phyloP scores from a whole-genome alignment of 2,113 vertebrate genomes.

The Polyodon spathula region DNA sequence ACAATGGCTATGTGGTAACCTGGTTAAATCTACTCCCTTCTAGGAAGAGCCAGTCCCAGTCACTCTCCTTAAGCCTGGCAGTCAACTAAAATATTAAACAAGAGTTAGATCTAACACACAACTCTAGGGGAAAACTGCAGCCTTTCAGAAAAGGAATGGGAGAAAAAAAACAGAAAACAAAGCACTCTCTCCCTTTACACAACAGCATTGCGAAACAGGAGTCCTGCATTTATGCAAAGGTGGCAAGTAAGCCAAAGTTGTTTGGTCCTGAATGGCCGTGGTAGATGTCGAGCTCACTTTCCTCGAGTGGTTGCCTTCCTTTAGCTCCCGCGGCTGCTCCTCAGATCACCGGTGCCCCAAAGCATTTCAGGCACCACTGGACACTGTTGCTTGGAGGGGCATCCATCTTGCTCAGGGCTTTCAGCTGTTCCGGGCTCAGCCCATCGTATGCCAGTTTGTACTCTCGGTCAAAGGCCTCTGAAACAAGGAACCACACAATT shows the following conservation, averaged over 20 bases:
- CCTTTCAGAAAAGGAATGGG: too few relatives aligned
- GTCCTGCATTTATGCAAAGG: too few relatives aligned
- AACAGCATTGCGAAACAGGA: too few relatives aligned
- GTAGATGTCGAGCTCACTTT: background rate
- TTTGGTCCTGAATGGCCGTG: slow-evolving; percentile 29
- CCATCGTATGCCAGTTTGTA: slow-evolving; percentile 70
- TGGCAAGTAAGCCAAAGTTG: background rate
- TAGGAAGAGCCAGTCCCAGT: too few relatives aligned
- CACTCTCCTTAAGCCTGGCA: too few relatives aligned
- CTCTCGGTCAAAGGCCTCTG: slow-evolving; percentile 93
- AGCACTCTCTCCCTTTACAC: too few relatives aligned
- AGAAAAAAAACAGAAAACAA: too few relatives aligned
- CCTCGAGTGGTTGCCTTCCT: background rate
- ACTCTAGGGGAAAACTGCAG: too few relatives aligned
- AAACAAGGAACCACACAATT: slow-evolving; percentile 11
- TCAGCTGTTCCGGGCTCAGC: slow-evolving; percentile 67
- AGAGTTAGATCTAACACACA: too few relatives aligned
- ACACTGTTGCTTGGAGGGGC: slow-evolving; percentile 62
- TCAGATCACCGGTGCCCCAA: slow-evolving; percentile 80
- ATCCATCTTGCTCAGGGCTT: slow-evolving; percentile 72
- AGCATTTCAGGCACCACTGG: slow-evolving; percentile 82
- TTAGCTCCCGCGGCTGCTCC: background rate
- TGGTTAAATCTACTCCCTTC: too few relatives aligned
- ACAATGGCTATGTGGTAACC: too few relatives aligned
- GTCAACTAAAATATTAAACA: too few relatives aligned